Evolutionary conservation across 2,797 vertebrate species (phyloP), one percentile per base, ranked within the genome.

Genomic region (Falco concolor): DNA sequence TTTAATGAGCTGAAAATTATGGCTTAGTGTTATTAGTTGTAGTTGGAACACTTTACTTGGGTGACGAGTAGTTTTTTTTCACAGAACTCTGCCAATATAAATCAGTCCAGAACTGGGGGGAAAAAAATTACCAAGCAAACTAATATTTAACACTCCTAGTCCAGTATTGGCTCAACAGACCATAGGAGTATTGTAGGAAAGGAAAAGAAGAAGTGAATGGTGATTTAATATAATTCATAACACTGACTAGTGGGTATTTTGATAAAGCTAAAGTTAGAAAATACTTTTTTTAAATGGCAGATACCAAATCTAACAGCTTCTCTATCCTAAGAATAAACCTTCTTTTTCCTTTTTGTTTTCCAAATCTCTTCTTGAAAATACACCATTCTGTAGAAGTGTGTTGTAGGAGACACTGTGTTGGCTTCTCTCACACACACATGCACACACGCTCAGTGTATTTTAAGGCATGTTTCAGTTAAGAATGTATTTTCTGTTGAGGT

Each of bases 1-100:
- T 94, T 83, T 92, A 87, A 89, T 95, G 78, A 93, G 75, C 38
- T 83, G 68, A 57, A 89, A 77, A 76, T 72, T 34, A 61, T 75
- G 12, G 7, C 65, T 88, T 90, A 44, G 56, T 60, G 44, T 67
- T 91, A 86, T n/a, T 84, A 49, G 86, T 64, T 83, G 36, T 27
- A 93, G 27, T 72, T 86, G 32, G 60, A 89, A 57, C 21, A n/a
- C 22, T 90, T 91, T 45, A 36, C 27, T 77, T 78, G 18, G 22
- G 40, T 83, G 40, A 56, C 67, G 44, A 3, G 9, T 54, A 59
- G 59, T 5, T 59, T 93, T 96, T 96, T 50, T 14, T 86, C 30
- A 50, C 8, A 76, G n/a, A 80, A 70, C 18, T 91, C 64, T 87
- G 34, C 28, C 72, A 74, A 13, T 70, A 44, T 56, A 49, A n/a